Conservation (phyloP, 2,888 invertebrate genomes). For the Aporophyla nigra region DNA sequence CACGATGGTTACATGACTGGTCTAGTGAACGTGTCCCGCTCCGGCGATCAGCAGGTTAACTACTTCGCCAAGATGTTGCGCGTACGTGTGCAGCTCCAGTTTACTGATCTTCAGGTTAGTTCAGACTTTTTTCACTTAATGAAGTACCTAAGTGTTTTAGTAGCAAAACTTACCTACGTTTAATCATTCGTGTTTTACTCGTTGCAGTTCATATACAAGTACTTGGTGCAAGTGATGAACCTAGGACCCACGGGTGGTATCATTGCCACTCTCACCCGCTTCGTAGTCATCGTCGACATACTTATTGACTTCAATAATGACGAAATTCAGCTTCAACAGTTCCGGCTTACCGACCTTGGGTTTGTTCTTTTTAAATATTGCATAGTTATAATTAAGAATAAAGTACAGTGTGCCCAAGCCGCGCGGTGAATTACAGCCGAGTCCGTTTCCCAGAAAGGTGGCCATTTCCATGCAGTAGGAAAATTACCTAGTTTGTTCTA, state of each 20-base stretch:
- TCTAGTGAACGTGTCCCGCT: constrained; percentile 84
- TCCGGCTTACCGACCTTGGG: constrained; percentile 85
- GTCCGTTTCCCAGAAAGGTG: neutral
- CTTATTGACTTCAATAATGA: constrained; percentile 89
- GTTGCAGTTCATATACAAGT: constrained; percentile 88
- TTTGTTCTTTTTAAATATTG: constrained; percentile 57
- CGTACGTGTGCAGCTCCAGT: constrained; percentile 82
- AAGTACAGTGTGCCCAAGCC: neutral
- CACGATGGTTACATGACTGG: constrained; percentile 87
- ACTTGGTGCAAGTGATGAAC: constrained; percentile 88
- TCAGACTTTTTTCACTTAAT: neutral
- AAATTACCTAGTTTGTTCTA: neutral
- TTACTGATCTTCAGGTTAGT: constrained; percentile 81
- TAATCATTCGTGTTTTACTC: constrained; percentile 59
- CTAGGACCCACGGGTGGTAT: constrained; percentile 89
- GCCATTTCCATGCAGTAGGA: neutral
- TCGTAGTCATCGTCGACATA: constrained; percentile 81
- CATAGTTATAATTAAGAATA: neutral
- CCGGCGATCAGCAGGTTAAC: constrained; percentile 85
- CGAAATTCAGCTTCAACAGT: constrained; percentile 87
- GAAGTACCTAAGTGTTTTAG: neutral
- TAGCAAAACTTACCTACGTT: neutral
- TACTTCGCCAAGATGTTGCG: constrained; percentile 88
- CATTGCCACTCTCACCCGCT: constrained; percentile 82
- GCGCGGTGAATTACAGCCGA: neutral